Evolutionary conservation across 2,113 vertebrate species (phyloP).

Genomic region (Neotoma lepida): DNA sequence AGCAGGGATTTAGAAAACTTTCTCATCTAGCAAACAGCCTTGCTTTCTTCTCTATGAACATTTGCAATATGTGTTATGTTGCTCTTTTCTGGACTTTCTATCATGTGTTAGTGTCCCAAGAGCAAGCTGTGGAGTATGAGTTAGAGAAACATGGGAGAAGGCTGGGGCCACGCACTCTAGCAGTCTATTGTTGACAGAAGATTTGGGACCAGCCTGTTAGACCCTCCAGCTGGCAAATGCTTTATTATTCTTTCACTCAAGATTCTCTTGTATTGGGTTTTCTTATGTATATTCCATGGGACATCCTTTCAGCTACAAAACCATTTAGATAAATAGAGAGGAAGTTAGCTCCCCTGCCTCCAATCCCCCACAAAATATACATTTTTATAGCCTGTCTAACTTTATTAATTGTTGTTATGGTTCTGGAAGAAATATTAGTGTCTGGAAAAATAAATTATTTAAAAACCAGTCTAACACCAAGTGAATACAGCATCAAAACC

Average conservation of each 20-base stretch:
- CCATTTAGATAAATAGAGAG: slow-evolving; percentile 44
- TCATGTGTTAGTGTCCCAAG: neutral
- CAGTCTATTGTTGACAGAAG: neutral
- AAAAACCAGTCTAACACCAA: slow-evolving; percentile 43
- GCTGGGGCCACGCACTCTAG: neutral
- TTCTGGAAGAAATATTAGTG: slow-evolving; percentile 56
- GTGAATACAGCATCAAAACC: slow-evolving; percentile 42
- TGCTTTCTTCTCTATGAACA: neutral
- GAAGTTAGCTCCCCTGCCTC: neutral
- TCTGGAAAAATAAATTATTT: slow-evolving; percentile 71
- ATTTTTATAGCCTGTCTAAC: slow-evolving; percentile 67
- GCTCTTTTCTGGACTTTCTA: neutral
- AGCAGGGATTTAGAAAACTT: neutral
- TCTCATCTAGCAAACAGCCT: neutral
- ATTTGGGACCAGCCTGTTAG: neutral
- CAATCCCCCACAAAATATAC: slow-evolving; percentile 17
- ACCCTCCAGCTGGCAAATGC: neutral
- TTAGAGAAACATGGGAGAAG: neutral
- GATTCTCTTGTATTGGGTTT: neutral
- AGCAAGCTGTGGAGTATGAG: neutral
- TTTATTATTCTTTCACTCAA: neutral
- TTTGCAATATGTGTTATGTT: neutral
- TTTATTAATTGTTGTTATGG: slow-evolving; percentile 56
- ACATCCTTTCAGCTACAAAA: slow-evolving; percentile 11
- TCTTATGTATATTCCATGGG: neutral